These are phyloP conservation scores for Sicus ferrugineus DNA, from an alignment of 2,888 invertebrate species.

Conservation along the genomic window DNA sequence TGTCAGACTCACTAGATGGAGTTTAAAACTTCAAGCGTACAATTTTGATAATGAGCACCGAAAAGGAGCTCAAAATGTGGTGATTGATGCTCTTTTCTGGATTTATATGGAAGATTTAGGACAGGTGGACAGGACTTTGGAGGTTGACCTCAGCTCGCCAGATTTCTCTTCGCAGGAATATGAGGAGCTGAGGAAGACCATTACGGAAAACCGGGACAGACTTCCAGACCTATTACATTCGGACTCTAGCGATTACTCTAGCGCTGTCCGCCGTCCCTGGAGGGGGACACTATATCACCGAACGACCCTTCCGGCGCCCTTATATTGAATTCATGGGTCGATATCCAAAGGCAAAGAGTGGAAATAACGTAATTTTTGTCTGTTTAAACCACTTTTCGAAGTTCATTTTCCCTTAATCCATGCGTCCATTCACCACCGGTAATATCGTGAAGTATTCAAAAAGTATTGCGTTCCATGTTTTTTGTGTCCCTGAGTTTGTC, in stretches of 20 bases:
- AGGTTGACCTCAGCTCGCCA: not conserved
- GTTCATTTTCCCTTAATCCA: not conserved
- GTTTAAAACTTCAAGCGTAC: slow-evolving; percentile 42
- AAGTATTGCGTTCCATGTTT: too few species aligned
- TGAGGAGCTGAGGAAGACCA: not conserved
- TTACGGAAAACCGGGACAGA: not conserved
- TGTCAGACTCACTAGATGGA: slow-evolving; percentile 44
- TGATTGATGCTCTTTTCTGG: not conserved
- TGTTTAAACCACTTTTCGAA: not conserved
- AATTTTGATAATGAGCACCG: slow-evolving; percentile 31
- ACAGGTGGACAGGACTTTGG: not conserved
- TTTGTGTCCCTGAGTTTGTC: too few species aligned
- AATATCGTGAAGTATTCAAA: not conserved
- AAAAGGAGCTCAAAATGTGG: not conserved
- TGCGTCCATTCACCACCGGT: not conserved
- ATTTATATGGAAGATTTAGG: not conserved
- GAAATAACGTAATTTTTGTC: slow-evolving; percentile 19
- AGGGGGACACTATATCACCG: not conserved
- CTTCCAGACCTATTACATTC: not conserved
- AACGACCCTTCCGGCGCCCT: not conserved
- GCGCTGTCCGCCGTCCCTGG: too few species aligned
- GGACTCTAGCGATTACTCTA: slow-evolving; percentile 11
- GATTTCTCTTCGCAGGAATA: not conserved
- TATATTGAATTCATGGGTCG: slow-evolving; percentile 34
- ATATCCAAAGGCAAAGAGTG: slow-evolving; percentile 15